A percentile compares a stretch with the other conserved stretches of the same genome.
Conservation (phyloP, 2,797 vertebrate species). For the Neosalanx taihuensis region DNA sequence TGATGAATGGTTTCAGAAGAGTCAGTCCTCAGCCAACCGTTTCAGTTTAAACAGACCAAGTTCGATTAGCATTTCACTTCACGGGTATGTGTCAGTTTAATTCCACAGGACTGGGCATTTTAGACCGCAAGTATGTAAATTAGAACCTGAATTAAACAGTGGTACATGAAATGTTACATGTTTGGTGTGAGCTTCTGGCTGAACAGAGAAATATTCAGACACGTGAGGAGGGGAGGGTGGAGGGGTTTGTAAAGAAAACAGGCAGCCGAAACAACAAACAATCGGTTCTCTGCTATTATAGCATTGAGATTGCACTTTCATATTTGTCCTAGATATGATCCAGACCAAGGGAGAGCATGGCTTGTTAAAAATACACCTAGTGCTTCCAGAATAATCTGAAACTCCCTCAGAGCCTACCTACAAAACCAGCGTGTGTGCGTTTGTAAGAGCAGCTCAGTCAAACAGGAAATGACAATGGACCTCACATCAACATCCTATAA, state of each 20-base stretch:
- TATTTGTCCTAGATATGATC: neutral
- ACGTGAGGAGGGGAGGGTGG: neutral
- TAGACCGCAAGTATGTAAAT: too few species aligned
- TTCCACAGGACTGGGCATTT: too few species aligned
- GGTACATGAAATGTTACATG: too few species aligned
- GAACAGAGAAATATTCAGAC: too few species aligned
- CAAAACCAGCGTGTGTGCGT: neutral
- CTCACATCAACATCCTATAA: slow-evolving; percentile 32
- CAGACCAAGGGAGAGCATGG: neutral
- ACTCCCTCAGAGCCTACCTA: neutral
- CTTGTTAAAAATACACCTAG: neutral
- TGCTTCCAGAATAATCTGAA: neutral
- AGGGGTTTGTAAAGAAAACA: slow-evolving; percentile 1
- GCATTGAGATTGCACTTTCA: too few species aligned
- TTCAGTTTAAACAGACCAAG: too few species aligned
- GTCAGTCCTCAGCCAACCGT: too few species aligned
- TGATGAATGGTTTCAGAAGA: neutral
- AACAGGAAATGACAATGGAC: slow-evolving; percentile 35
- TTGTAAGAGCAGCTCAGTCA: slow-evolving; percentile 3
- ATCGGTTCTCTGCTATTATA: too few species aligned
- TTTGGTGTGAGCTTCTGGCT: too few species aligned
- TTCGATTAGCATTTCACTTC: too few species aligned
- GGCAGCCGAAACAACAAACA: slow-evolving; percentile 17
- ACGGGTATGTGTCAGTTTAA: too few species aligned
- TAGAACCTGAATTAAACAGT: too few species aligned